Evolutionary conservation across 30 jellyfish, hydroid and myxozoan species (phyloP).

Genomic region (Cassiopea xamachana): DNA sequence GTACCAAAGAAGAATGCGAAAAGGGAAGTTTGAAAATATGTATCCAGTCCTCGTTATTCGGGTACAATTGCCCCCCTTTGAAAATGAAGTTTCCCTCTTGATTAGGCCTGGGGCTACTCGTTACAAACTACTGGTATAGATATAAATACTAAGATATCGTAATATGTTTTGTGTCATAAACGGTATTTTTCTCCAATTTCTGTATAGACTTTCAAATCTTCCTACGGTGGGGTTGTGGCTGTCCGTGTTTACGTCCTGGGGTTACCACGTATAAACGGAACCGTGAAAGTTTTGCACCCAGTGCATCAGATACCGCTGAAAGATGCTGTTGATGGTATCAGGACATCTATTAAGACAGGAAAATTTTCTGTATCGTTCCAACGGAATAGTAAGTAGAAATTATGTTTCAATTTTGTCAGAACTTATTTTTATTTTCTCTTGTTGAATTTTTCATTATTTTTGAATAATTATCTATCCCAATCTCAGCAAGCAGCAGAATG

Average conservation of each 20-base stretch:
- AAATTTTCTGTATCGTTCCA: constrained; percentile 4
- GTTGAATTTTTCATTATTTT: neutral
- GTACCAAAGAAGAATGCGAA: no score
- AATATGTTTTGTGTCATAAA: no score
- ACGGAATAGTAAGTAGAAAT: neutral
- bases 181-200: neutral
- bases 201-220: constrained; percentile 64
- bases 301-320: constrained; percentile 50
- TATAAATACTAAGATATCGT: no score
- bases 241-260: constrained; percentile 76
- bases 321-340: constrained; percentile 57
- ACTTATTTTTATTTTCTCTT: neutral
- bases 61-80: no score
- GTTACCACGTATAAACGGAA: constrained; percentile 55
- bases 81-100: no score
- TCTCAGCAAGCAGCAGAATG: no score
- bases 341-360: constrained; percentile 41
- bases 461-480: no score
- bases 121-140: no score
- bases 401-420: neutral
- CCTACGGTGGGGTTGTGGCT: constrained; percentile 60
- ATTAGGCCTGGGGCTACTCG: no score
- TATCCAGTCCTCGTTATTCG: no score
- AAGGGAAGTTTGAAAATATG: no score
- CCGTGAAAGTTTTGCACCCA: constrained; percentile 59